These are phyloP conservation scores for Hylaeus volcanicus DNA, from an alignment of 1,140 invertebrate genomes.

Conservation along the genomic window DNA sequence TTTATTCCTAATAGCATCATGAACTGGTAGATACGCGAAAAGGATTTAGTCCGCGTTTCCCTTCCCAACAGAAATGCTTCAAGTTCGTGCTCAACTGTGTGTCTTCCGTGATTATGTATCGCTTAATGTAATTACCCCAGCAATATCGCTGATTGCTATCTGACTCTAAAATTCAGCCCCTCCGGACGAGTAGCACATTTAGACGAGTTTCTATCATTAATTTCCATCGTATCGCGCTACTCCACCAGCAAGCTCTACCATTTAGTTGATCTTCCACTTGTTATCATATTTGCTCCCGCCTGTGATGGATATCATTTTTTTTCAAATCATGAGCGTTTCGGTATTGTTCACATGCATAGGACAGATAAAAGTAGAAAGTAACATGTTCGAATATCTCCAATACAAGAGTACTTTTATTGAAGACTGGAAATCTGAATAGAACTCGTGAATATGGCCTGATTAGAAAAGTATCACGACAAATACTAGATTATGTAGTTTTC, in stretches of 20 bases:
- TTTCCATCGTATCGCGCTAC: neutral
- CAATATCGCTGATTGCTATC: conserved; percentile 1
- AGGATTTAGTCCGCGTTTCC: too few relatives aligned
- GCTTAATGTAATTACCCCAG: neutral
- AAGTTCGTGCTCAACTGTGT: neutral
- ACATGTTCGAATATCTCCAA: too few relatives aligned
- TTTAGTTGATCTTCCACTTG: neutral
- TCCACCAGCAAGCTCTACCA: too few relatives aligned
- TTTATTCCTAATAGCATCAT: too few relatives aligned
- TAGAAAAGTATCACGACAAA: too few relatives aligned
- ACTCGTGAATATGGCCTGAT: too few relatives aligned
- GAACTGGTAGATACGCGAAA: too few relatives aligned
- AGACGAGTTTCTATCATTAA: neutral
- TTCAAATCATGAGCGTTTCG: neutral
- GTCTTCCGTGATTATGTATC: neutral
- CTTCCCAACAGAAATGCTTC: neutral
- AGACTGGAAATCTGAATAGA: too few relatives aligned
- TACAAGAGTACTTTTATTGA: too few relatives aligned
- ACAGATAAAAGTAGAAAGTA: neutral
- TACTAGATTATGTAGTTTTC: too few relatives aligned
- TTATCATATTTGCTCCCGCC: neutral
- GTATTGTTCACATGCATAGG: neutral
- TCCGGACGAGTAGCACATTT: neutral
- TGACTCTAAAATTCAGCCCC: neutral
- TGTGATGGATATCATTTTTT: neutral